These are phyloP conservation scores for Agrotis exclamationis DNA, from an alignment of 2,888 invertebrate genomes.

Conservation along the genomic window DNA sequence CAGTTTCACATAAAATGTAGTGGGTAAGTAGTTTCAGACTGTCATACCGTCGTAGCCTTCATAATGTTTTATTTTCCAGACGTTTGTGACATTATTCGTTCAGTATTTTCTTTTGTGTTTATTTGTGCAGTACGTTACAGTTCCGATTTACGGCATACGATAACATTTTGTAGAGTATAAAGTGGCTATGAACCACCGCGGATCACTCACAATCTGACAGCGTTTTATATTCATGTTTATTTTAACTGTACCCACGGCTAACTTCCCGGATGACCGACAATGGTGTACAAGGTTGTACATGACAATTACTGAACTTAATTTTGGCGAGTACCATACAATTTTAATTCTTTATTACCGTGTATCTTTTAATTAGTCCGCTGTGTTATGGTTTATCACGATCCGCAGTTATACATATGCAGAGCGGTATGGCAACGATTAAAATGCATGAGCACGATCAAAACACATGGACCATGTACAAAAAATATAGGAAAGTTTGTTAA, in stretches of 20 bases:
- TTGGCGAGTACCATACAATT: conserved; percentile 50
- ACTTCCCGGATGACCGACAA: conserved; percentile 72
- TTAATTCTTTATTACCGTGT: conserved; percentile 46
- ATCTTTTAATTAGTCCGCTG: conserved; percentile 49
- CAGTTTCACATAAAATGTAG: neutral
- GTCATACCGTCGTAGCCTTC: neutral
- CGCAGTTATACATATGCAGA: conserved; percentile 10
- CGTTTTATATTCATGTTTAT: conserved; percentile 43
- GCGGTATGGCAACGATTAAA: conserved; percentile 9
- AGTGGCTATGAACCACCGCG: conserved; percentile 60
- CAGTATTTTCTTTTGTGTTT: conserved; percentile 52
- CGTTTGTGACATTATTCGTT: conserved; percentile 15
- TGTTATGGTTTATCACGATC: conserved; percentile 35
- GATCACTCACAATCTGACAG: conserved; percentile 38
- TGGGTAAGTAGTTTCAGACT: neutral
- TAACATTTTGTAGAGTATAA: conserved; percentile 66
- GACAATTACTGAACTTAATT: conserved; percentile 54
- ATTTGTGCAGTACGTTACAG: conserved; percentile 52
- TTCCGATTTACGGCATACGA: conserved; percentile 67
- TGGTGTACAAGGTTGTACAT: conserved; percentile 65
- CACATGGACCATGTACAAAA: neutral
- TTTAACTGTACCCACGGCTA: conserved; percentile 52
- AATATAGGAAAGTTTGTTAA: conserved; percentile 8
- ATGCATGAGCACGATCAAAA: conserved; percentile 20
- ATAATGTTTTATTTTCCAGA: conserved; percentile 13